These are phyloP conservation scores for Vanessa cardui DNA, from an alignment of 2,888 invertebrate genomes.

Conservation along the genomic window DNA sequence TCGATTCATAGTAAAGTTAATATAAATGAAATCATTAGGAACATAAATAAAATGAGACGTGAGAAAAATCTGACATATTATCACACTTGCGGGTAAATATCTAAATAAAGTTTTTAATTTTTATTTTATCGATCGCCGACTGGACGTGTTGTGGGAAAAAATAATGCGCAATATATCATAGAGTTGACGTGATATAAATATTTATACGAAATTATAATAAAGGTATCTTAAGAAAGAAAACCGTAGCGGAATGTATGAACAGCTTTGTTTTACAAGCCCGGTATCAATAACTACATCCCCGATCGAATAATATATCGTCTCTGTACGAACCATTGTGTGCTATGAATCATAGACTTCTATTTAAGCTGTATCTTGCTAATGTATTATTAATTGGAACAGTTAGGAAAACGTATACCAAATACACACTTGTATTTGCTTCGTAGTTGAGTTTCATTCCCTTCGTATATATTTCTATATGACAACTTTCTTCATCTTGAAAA, in stretches of 20 bases:
- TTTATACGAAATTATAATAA: constrained; percentile 38
- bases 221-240: constrained; percentile 22
- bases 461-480: too few relatives aligned
- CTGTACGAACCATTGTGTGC: neutral
- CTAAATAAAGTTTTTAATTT: constrained; percentile 48
- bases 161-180: constrained; percentile 33
- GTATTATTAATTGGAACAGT: too few relatives aligned
- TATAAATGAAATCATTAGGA: constrained; percentile 38
- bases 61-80: constrained; percentile 74
- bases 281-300: constrained; percentile 12
- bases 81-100: constrained; percentile 44
- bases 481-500: too few relatives aligned
- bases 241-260: constrained; percentile 18
- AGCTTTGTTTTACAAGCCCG: constrained; percentile 9
- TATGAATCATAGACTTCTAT: constrained; percentile 16
- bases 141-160: constrained; percentile 46
- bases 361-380: neutral
- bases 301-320: constrained; percentile 10
- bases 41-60: constrained; percentile 63
- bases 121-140: constrained; percentile 43
- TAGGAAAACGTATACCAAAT: too few relatives aligned
- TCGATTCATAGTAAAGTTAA: constrained; percentile 20
- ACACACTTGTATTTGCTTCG: too few relatives aligned
- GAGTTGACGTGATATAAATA: constrained; percentile 37
- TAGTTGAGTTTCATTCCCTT: too few relatives aligned